Conservation (phyloP, 2,113 vertebrate genomes). For the Podiceps cristatus region DNA sequence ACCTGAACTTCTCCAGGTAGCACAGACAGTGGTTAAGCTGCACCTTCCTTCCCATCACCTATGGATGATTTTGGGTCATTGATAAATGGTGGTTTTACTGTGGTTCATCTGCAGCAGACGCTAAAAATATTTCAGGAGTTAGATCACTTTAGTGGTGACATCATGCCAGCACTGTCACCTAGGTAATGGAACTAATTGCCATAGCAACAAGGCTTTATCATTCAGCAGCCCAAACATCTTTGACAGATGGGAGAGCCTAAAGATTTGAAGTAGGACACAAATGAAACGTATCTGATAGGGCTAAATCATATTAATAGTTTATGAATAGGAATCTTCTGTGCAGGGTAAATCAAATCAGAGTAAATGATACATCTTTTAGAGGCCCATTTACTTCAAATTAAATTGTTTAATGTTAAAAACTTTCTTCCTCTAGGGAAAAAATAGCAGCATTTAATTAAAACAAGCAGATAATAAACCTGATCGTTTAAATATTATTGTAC, state of each 20-base stretch:
- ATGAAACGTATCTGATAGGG: conserved; percentile 39
- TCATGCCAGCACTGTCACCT: conserved; percentile 77
- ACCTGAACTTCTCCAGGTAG: not conserved
- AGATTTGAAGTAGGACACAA: conserved; percentile 69
- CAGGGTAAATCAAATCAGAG: not conserved
- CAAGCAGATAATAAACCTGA: conserved; percentile 27
- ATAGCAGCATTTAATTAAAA: conserved; percentile 40
- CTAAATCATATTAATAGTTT: conserved; percentile 50
- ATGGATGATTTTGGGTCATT: not conserved
- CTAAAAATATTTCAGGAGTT: conserved; percentile 69
- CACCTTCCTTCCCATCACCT: not conserved
- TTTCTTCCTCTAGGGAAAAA: not conserved
- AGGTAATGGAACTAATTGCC: conserved; percentile 81
- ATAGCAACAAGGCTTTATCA: conserved; percentile 80
- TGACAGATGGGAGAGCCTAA: conserved; percentile 72
- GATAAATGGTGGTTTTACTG: conserved; percentile 6
- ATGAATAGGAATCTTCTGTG: conserved; percentile 38
- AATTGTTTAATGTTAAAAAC: not conserved
- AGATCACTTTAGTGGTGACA: conserved; percentile 70
- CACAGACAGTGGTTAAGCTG: not conserved
- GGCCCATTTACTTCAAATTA: conserved; percentile 18
- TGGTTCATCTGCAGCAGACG: conserved; percentile 31
- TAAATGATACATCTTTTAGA: not conserved
- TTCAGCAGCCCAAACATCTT: conserved; percentile 57
- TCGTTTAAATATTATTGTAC: conserved; percentile 16